Evolutionary conservation across 2,113 vertebrate genomes (phyloP), one percentile per base, ranked within the genome.

Genomic region (Heterocephalus glaber): DNA sequence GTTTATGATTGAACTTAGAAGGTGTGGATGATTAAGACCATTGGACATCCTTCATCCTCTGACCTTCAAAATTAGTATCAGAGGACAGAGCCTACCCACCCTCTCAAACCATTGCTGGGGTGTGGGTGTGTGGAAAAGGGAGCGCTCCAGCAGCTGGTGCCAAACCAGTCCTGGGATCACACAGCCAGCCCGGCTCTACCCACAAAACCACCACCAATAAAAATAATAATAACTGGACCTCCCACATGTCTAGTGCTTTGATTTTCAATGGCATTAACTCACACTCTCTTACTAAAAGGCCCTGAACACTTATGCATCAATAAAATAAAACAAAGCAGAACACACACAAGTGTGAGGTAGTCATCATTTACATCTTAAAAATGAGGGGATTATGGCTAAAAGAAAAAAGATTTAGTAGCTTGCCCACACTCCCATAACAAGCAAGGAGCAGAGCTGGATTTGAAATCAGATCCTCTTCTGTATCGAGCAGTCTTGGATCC

Each of bases 141-240:
- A 70, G 47, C 49, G 4, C 12, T 74, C 52, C 35, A 2, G 16
- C 68, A 84, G 58, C 44, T 6, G 28, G 85, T 68, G 91, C 66
- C 76, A 91, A 60, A 79, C 77, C 82, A 66, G 60, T 9, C 47
- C 65, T 13, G 41, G 68, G 85, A 66, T 61, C 76, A 33, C 0
- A 38, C 19, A 9, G 47, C 26, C 66, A 84, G 19, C 68, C 56
- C 60, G 89, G 28, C 28, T 10, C 52, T 24, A 41, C 92, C 94
- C 63, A 87, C 83, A 83, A 95, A 95, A 89, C 87, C 84, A 91
- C 92, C 7, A 72, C 90, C 74, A 79, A 26, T 70, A 65, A 92
- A 76, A 65, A 81, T 41, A n/a, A 20, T 56, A 60, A 79, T 5
- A 35, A 38, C 56, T 8, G n/a, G 3, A 20, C 77, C 76, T 41